Evolutionary conservation across 2,113 vertebrate species (phyloP), one percentile per base, ranked within the genome.

Genomic region (Orthonyx spaldingii): DNA sequence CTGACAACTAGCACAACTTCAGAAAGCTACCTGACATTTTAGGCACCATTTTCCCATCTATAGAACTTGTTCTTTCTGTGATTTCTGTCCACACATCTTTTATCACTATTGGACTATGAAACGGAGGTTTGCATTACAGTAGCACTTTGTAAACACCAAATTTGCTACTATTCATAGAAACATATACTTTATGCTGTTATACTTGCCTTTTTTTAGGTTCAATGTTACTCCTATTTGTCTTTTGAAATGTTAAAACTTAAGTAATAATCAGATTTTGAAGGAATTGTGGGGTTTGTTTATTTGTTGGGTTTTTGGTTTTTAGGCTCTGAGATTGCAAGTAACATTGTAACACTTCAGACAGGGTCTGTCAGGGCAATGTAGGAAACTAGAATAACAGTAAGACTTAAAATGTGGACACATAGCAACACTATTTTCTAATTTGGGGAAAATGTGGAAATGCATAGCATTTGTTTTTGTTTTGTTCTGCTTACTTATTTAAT

Each of bases 231-330:
- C 9, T 57, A 53, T 76, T 86, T 70, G 13, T 35, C 5, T 83
- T 83, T 64, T 74, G 22, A 49, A 70, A 82, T 33, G 11, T 10
- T 82, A 56, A 89, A 89, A 64, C 28, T 50, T 39, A 76, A 33
- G 5, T n/a, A 55, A 65, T 47, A 65, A 49, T 26, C 10, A 39
- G 15, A 41, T 53, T 85, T 56, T 59, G 20, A 44, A 66, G 39
- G 33, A 37, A 77, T 64, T 49, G 3, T 1, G 10, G 7, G 10
- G 4, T 7, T 27, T 50, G 16, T 53, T n/a, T 63, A 5, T 35
- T 39, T 33, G 2, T 46, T 30, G 7, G 3, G 4, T 5, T 7
- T 6, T 11, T 9, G 2, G 5, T 1, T 68, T 81, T 70, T 32
- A 66, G 39, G 4, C 21, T 84, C 71, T 91, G 52, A 46, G 53